Base-by-base conservation (phyloP, 2,113 vertebrate species). In the Syngnathus scovelli region DNA sequence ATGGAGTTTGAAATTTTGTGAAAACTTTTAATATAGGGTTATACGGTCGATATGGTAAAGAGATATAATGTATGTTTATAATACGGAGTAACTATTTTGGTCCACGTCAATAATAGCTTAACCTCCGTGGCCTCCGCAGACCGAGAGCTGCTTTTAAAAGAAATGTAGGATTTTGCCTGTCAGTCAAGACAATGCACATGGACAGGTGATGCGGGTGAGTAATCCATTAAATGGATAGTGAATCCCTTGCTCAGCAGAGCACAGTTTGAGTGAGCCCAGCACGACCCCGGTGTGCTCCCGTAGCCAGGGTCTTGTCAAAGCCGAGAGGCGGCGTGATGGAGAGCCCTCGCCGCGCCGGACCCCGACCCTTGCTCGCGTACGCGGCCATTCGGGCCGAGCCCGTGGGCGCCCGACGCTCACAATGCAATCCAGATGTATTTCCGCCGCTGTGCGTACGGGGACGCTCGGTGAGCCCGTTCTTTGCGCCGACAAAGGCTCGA, bases 341-440 rank as follows among this genome's bases (percentile, higher is more conserved):
- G 85, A 86, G 86, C 76, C 85, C 89, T 75, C 90, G 86, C 88
- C 86, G 88, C 85, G 76, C 78, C 72, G 85, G 86, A 87, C 84
- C 82, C 86, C 85, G 82, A 81, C 86, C 86, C 77, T 90, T 86
- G 84, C 89, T 86, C 87, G 83, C 82, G 54, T 85, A 85, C 79
- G 62, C 7, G 68, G 83, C 85, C 77, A 77, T 84, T 86, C 78
- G 76, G 79, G 86, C 79, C 52, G 81, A 84, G 73, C 82, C 81
- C 83, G 78, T 83, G 73, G 86, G 84, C 80, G 80, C 87, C 86
- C 9, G 66, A 78, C 76, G 84, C 75, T 67, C 69, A 78, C 87
- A 89, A 91, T 84, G 74, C 75, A 84, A 89, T 90, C 91, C 91
- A 92, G 90, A 92, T 92, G 90, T 89, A 88, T 48, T 72, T 54